These are phyloP conservation scores for Zaprionus taronus DNA, from an alignment of 1,140 invertebrate genomes.

Conservation along the genomic window DNA sequence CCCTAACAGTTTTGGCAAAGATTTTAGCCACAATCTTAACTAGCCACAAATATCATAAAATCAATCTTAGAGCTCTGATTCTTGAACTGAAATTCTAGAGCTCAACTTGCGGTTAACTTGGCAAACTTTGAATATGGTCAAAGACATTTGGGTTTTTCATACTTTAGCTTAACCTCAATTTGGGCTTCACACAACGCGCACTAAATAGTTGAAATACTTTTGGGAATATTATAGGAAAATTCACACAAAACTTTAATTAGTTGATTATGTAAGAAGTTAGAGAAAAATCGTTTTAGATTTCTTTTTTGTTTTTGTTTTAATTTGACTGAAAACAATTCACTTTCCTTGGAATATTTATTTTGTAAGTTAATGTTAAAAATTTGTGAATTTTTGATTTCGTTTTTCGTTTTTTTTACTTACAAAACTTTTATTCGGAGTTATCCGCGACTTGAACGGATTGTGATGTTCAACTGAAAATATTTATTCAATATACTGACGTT, in stretches of 20 bases:
- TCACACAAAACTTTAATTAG: constrained; percentile 52
- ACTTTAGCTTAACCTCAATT: constrained; percentile 58
- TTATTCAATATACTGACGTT: constrained; percentile 84
- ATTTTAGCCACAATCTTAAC: constrained; percentile 21
- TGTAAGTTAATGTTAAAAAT: constrained; percentile 14
- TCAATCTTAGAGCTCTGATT: constrained; percentile 20
- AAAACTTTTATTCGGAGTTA: constrained; percentile 84
- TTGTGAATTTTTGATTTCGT: constrained; percentile 20
- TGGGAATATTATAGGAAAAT: constrained; percentile 24
- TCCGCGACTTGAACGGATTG: constrained; percentile 85
- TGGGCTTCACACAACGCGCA: constrained; percentile 30
- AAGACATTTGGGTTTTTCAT: constrained; percentile 60
- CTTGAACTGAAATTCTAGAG: constrained; percentile 65
- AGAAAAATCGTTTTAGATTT: constrained; percentile 21
- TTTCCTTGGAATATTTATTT: constrained; percentile 17
- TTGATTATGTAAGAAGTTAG: constrained; percentile 39
- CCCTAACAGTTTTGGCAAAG: constrained; percentile 14
- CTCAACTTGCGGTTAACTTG: constrained; percentile 60
- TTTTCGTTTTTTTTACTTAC: constrained; percentile 74
- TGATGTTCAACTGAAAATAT: constrained; percentile 85
- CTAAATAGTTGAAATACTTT: constrained; percentile 42
- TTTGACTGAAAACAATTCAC: constrained; percentile 15
- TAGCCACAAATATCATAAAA: constrained; percentile 37
- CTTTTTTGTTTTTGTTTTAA: constrained; percentile 11
- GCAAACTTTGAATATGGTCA: constrained; percentile 58